Conservation (phyloP, 2,888 invertebrate genomes). For the Drosophila yooni region DNA sequence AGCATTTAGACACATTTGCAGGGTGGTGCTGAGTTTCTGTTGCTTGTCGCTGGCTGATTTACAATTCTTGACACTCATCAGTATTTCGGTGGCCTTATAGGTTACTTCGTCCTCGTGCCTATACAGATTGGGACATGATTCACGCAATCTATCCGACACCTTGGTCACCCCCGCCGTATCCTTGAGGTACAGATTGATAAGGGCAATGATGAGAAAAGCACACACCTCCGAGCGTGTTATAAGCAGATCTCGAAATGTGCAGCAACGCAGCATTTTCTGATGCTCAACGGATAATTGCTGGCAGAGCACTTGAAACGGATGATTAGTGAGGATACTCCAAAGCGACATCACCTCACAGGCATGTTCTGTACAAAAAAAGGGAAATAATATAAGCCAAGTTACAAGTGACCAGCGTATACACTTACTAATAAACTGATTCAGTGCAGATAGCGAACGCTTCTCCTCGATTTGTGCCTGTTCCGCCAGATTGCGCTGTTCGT, state of each 20-base stretch:
- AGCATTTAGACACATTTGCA: conserved; percentile 94
- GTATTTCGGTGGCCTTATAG: conserved; percentile 96
- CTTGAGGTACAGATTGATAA: conserved; percentile 96
- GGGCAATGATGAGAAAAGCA: conserved; percentile 91
- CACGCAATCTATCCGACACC: conserved; percentile 93
- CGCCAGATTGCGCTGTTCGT: conserved; percentile 82
- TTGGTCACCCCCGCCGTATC: conserved; percentile 98
- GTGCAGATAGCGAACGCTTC: conserved; percentile 90
- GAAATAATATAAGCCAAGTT: background rate
- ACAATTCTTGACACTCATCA: conserved; percentile 92
- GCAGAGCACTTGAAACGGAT: conserved; percentile 94
- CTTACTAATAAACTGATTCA: conserved; percentile 89
- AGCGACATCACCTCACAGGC: conserved; percentile 95
- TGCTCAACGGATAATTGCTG: conserved; percentile 89
- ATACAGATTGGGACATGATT: conserved; percentile 97
- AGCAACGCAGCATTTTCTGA: conserved; percentile 88
- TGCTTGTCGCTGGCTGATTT: conserved; percentile 91
- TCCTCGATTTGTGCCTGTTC: conserved; percentile 88
- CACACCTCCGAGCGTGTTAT: conserved; percentile 87
- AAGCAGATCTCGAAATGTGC: conserved; percentile 86
- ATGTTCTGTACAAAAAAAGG: conserved; percentile 85
- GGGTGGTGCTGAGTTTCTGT: conserved; percentile 90
- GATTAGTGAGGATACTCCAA: conserved; percentile 96
- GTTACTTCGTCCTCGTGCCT: conserved; percentile 97
- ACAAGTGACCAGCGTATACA: conserved; percentile 26